Evolutionary conservation across 2,888 invertebrate species (phyloP).

Genomic region (Sarcophaga variegata): DNA sequence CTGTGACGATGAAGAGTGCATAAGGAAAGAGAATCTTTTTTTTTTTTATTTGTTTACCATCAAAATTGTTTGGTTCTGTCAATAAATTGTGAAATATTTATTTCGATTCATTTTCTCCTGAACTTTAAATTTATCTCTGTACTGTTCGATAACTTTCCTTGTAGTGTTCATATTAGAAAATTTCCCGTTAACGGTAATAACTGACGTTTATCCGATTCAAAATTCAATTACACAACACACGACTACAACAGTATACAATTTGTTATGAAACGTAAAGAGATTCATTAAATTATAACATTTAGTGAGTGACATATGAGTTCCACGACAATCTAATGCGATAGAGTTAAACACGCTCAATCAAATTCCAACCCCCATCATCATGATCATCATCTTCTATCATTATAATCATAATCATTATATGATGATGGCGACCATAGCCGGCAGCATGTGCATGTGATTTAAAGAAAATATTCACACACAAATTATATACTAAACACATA

Average conservation of each 20-base stretch:
- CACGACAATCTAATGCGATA: background rate
- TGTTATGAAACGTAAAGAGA: slow-evolving; percentile 18
- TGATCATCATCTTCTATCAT: background rate
- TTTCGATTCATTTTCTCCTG: too few species aligned
- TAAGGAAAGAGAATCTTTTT: too few species aligned
- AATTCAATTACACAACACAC: slow-evolving; percentile 29
- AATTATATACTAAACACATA: background rate
- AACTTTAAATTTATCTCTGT: too few species aligned
- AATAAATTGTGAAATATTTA: too few species aligned
- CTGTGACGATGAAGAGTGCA: too few species aligned
- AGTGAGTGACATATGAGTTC: too few species aligned
- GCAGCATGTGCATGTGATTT: background rate
- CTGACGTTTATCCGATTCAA: slow-evolving; percentile 41
- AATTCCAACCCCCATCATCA: slow-evolving; percentile 49
- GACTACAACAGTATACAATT: slow-evolving; percentile 10
- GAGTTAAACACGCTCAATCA: slow-evolving; percentile 51
- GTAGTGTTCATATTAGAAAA: slow-evolving; percentile 35
- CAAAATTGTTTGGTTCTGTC: too few species aligned
- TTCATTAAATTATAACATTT: slow-evolving; percentile 32
- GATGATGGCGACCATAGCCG: too few species aligned
- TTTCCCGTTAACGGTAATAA: slow-evolving; percentile 54
- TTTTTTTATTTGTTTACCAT: too few species aligned
- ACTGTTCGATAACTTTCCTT: slow-evolving; percentile 1
- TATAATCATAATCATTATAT: too few species aligned
- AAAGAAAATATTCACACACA: background rate